Evolutionary conservation across 2,888 invertebrate genomes (phyloP), one percentile per base, ranked within the genome.

Genomic region (Spodoptera picta): DNA sequence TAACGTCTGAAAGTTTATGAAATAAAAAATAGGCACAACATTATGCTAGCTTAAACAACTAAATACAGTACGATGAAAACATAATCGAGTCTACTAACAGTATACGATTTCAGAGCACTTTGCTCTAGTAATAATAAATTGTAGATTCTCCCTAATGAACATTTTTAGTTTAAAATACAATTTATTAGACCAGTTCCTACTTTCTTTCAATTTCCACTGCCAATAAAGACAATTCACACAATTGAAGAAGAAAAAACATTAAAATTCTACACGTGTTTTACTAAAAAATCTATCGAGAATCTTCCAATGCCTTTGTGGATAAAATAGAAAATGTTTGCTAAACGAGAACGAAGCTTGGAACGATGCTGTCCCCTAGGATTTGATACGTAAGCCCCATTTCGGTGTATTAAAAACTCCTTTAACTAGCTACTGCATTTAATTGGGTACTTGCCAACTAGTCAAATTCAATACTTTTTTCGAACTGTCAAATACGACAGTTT

Each of bases 291-390:
- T 41, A 57, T 19, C 7, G 36, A 54, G 59, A 63, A 50, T 23
- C 10, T 52, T 36, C 36, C 43, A 14, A 41, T 55, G 47, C 23
- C 44, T 19, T 36, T 14, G 47, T 11, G 45, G 45, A 65, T 68
- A 63, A 64, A 63, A 60, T 59, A 60, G 68, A 75, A 81, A 80
- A 83, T 81, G 60, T 83, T 81, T 82, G 74, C 75, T 76, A 73
- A 82, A 80, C 79, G 62, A 58, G 48, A 69, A 52, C 67, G 59
- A 59, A 65, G 74, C 60, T 75, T 65, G 64, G 65, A 75, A 46
- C 70, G 62, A 45, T 51, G 45, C 27, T 59, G 27, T 71, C 83
- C 79, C 73, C 52, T 55, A 79, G 72, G 82, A 69, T 53, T 74
- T 59, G 54, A 62, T 54, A 58, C 31, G 70, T 73, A 73, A 76